These are phyloP conservation scores for Oligia strigilis DNA, from an alignment of 2,888 invertebrate genomes.

Conservation along the genomic window DNA sequence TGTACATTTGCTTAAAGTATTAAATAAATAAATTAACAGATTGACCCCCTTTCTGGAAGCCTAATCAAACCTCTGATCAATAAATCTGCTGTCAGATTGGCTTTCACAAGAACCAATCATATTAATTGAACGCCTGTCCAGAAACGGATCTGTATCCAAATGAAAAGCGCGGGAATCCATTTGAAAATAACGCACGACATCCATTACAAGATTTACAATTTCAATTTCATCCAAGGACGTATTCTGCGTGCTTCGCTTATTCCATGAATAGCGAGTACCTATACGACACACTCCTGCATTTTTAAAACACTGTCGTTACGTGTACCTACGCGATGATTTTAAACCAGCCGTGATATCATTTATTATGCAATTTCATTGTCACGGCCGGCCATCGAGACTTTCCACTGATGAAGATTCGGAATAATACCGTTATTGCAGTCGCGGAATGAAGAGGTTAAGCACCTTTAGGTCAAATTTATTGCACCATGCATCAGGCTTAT, in stretches of 20 bases:
- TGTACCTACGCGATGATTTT: slow-evolving; percentile 37
- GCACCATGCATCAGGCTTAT: not conserved
- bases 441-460: not conserved
- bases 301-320: slow-evolving; percentile 38
- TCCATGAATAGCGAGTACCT: slow-evolving; percentile 56
- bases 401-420: slow-evolving; percentile 38
- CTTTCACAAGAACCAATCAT: not conserved
- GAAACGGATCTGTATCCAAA: slow-evolving; percentile 14
- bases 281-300: slow-evolving; percentile 50
- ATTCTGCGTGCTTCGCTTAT: slow-evolving; percentile 31
- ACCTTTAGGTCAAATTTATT: not conserved
- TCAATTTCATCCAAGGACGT: slow-evolving; percentile 46
- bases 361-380: slow-evolving; percentile 71
- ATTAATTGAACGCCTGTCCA: not conserved
- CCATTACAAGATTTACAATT: slow-evolving; percentile 44
- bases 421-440: slow-evolving; percentile 28
- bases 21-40: not conserved
- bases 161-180: slow-evolving; percentile 6
- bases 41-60: not conserved
- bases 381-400: slow-evolving; percentile 59
- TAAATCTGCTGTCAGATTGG: not conserved
- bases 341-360: slow-evolving; percentile 68
- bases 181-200: slow-evolving; percentile 28
- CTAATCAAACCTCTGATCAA: not conserved
- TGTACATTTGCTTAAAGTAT: not conserved